phyloP scores from a whole-genome alignment of 2,797 vertebrate species.

The Sebastes vulpes region DNA sequence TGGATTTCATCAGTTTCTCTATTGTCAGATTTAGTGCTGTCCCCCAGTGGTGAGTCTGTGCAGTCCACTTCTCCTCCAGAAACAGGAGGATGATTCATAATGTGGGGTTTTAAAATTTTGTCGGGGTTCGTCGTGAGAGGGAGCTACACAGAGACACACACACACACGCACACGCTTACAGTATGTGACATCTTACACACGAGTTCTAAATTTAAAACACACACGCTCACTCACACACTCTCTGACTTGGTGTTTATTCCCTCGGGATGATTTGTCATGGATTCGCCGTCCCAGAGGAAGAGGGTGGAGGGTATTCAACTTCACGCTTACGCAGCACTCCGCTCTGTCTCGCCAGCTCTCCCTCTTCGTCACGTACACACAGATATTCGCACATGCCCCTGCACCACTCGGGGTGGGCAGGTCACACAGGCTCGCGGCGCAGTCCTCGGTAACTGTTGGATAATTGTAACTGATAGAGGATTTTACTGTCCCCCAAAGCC shows the following conservation, averaged over 20 bases:
- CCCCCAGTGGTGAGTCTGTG: slow-evolving; percentile 61
- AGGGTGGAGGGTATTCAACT: slow-evolving; percentile 51
- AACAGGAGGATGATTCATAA: slow-evolving; percentile 47
- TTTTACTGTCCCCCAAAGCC: slow-evolving; percentile 71
- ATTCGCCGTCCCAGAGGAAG: slow-evolving; percentile 49
- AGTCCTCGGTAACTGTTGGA: slow-evolving; percentile 51
- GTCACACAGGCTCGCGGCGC: slow-evolving; percentile 49
- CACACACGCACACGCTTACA: slow-evolving; percentile 18
- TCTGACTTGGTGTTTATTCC: slow-evolving; percentile 50
- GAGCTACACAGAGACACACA: slow-evolving; percentile 17
- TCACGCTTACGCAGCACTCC: slow-evolving; percentile 60
- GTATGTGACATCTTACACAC: slow-evolving; percentile 28
- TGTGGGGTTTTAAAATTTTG: slow-evolving; percentile 18
- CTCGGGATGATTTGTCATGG: slow-evolving; percentile 67
- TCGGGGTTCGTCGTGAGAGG: slow-evolving; percentile 9
- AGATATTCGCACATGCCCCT: slow-evolving; percentile 26
- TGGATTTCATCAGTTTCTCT: slow-evolving; percentile 27
- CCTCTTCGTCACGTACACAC: slow-evolving; percentile 18
- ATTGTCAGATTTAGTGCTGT: slow-evolving; percentile 57
- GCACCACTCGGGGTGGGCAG: slow-evolving; percentile 32
- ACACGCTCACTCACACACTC: slow-evolving; percentile 22
- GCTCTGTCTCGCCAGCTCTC: slow-evolving; percentile 21
- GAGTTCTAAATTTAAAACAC: slow-evolving; percentile 30
- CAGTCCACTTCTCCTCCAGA: slow-evolving; percentile 37
- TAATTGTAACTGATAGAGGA: slow-evolving; percentile 80